These are phyloP conservation scores for Drosophila nikananu DNA, from an alignment of 1,140 invertebrate species.

Conservation along the genomic window DNA sequence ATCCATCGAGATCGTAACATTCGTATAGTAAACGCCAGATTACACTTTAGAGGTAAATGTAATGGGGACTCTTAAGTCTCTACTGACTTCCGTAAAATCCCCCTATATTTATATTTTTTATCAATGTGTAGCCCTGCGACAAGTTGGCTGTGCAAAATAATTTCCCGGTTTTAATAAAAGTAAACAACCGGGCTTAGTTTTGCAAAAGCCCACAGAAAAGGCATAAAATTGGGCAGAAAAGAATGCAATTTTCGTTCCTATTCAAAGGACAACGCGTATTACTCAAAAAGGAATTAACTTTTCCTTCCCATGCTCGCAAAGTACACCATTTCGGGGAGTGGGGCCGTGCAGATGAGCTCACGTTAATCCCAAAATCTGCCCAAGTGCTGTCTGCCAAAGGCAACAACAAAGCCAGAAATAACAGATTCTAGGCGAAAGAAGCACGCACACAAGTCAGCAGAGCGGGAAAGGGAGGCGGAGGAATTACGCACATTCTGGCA, in stretches of 20 bases:
- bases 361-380: conserved; percentile 82
- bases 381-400: conserved; percentile 62
- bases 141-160: conserved; percentile 33
- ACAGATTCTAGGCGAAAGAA: conserved; percentile 63
- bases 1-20: background rate
- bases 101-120: conserved; percentile 1
- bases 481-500: conserved; percentile 50
- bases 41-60: background rate
- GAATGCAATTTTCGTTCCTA: conserved; percentile 74
- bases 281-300: conserved; percentile 83
- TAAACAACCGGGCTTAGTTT: conserved; percentile 31
- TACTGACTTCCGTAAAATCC: background rate
- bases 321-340: conserved; percentile 36
- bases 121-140: background rate
- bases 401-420: conserved; percentile 45
- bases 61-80: conserved; percentile 10
- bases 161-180: conserved; percentile 70
- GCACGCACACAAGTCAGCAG: conserved; percentile 34
- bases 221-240: conserved; percentile 68
- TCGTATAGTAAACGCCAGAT: background rate
- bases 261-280: conserved; percentile 73
- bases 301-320: conserved; percentile 42
- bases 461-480: background rate
- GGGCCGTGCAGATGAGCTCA: conserved; percentile 46
- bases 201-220: conserved; percentile 28